Evolutionary conservation across 2,888 invertebrate genomes (phyloP), one percentile per base, ranked within the genome.

Genomic region (Drepana falcataria): DNA sequence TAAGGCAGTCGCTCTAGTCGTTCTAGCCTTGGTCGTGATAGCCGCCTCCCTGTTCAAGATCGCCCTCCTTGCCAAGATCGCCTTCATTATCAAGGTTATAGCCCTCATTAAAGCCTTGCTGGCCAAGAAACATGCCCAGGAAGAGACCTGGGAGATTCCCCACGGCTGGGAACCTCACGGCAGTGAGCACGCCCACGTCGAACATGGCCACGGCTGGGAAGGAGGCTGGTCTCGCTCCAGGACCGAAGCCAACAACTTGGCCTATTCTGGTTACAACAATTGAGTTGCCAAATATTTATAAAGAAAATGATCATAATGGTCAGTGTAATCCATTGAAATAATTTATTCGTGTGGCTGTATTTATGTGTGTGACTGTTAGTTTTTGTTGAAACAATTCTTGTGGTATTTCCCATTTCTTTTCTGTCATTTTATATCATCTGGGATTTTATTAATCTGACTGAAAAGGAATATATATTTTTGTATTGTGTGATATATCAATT

Each of bases 61-160:
- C 54, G 92, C 96, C 34, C 73, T 96, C 53, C 89, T 96, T 48
- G 94, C 95, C 66, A 96, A 96, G 87, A 91, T 96, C 52, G 96
- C 96, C 0, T 93, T 96, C 63, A 78, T 91, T 48, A 81, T 85
- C 64, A 90, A 90, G 61, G 61, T 85, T 6, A 77, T 89, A 40
- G 73, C 80, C 1, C 69, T 87, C 58, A 71, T 90, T 67, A 90
- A 90, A 66, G 77, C 75, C 7, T 75, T 90, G 2, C 63, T 89
- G n/a, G 78, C 83, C n/a, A 89, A 89, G 72, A 89, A 90, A 59
- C 74, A 84, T 48, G 51, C 66, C 0, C 77, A 80, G 2, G 81
- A 86, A 52, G 83, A 87, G 47, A 71, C 79, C 21, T 65, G 73
- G 60, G 73, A 80, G 63, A 75, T 75, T 49, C 64, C 71, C 7